Conservation (phyloP, 1,140 invertebrate genomes). For the Halictus rubicundus region DNA sequence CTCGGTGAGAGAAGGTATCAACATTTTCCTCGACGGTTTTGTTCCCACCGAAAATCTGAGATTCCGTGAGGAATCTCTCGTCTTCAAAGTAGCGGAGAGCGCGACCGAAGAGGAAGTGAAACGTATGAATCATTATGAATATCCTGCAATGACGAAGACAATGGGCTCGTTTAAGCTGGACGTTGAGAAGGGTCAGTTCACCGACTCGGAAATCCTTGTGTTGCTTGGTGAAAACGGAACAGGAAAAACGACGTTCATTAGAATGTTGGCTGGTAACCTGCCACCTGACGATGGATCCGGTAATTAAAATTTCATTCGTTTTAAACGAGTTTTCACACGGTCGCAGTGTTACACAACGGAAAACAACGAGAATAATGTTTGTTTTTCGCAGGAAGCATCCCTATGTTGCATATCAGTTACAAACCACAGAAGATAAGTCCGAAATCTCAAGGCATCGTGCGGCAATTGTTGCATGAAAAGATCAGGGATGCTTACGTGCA, state of each 20-base stretch:
- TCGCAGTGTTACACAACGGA: no score
- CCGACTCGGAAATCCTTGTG: slow-evolving; percentile 99
- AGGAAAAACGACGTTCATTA: slow-evolving; percentile 99
- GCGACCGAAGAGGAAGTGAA: slow-evolving; percentile 98
- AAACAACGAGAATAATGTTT: neutral
- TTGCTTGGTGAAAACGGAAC: slow-evolving; percentile 99
- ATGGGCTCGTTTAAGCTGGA: slow-evolving; percentile 92
- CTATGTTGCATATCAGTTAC: slow-evolving; percentile 98
- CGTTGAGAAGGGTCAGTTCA: slow-evolving; percentile 96
- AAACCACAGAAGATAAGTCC: slow-evolving; percentile 99
- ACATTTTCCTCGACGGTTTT: slow-evolving; percentile 99
- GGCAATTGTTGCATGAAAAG: slow-evolving; percentile 96
- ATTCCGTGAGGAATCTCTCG: slow-evolving; percentile 97
- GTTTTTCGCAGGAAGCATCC: slow-evolving; percentile 86
- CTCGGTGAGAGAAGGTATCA: slow-evolving; percentile 99
- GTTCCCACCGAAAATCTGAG: slow-evolving; percentile 99
- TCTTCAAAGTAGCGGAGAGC: slow-evolving; percentile 99
- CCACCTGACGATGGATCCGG: slow-evolving; percentile 93
- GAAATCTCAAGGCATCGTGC: slow-evolving; percentile 96
- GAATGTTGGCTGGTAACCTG: slow-evolving; percentile 98
- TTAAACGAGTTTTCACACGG: slow-evolving; percentile 12
- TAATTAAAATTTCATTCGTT: slow-evolving; percentile 65
- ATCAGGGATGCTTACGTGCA: slow-evolving; percentile 98
- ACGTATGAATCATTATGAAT: slow-evolving; percentile 97
- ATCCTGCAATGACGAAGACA: slow-evolving; percentile 92